Percentiles rank a stretch among this genome's conserved stretches.
Conservation (phyloP, 2,797 vertebrate genomes). For the Adelosebastes latens region DNA sequence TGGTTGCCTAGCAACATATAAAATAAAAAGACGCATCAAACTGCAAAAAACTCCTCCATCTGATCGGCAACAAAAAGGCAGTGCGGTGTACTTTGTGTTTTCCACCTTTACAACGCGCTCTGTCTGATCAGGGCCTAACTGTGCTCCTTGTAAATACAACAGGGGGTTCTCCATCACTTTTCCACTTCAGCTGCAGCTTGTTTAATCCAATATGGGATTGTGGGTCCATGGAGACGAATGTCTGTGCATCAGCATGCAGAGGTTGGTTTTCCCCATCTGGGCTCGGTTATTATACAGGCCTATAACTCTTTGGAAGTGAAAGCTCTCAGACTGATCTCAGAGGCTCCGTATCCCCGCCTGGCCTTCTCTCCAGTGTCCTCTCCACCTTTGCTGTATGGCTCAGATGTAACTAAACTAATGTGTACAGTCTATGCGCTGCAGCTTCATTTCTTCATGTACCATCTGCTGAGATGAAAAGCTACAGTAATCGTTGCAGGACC, state of each 20-base stretch:
- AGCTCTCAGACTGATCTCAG: slow-evolving; percentile 44
- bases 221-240: slow-evolving; percentile 38
- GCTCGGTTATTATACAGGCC: slow-evolving; percentile 46
- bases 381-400: slow-evolving; percentile 31
- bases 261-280: slow-evolving; percentile 59
- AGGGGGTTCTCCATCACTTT: slow-evolving; percentile 21
- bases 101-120: too few relatives aligned
- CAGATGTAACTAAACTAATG: slow-evolving; percentile 41
- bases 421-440: background rate
- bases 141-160: slow-evolving; percentile 41
- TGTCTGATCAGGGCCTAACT: background rate
- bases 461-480: slow-evolving; percentile 43
- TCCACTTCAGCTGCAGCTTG: slow-evolving; percentile 44
- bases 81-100: too few relatives aligned
- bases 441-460: slow-evolving; percentile 3
- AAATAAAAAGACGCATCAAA: too few relatives aligned
- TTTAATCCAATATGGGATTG: slow-evolving; percentile 57
- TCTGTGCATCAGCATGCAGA: slow-evolving; percentile 59
- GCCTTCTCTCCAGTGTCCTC: slow-evolving; percentile 34
- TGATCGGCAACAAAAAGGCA: too few relatives aligned
- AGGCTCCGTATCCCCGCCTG: slow-evolving; percentile 18
- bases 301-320: slow-evolving; percentile 42
- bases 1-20: too few relatives aligned
- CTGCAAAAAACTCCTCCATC: too few relatives aligned
- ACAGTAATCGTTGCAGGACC: slow-evolving; percentile 1